Percentiles rank a stretch among this genome's conserved stretches.
Evolutionary conservation across 2,888 invertebrate species (phyloP).

Genomic region (Parnassius glacialis): DNA sequence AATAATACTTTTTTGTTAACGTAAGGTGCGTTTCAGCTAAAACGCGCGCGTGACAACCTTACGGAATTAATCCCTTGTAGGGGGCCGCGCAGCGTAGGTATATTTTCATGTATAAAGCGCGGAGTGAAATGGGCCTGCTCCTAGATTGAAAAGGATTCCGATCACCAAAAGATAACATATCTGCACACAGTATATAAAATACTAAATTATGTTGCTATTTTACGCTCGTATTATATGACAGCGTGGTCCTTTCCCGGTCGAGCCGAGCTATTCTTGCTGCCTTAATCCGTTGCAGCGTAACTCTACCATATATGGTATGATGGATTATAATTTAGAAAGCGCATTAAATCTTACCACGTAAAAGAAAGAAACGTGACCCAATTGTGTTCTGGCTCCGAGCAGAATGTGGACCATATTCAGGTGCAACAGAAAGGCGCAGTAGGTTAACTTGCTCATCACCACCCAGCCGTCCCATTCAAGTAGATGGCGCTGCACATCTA

Average conservation of each 20-base stretch:
- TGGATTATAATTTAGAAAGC: neutral
- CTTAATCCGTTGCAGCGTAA: neutral
- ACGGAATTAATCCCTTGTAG: too few species aligned
- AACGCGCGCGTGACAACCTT: too few species aligned
- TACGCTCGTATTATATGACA: neutral
- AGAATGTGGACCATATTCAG: conserved; percentile 24
- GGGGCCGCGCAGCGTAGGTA: too few species aligned
- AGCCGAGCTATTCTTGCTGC: too few species aligned
- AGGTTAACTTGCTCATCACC: conserved; percentile 29
- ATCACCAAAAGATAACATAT: neutral
- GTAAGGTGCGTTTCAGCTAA: too few species aligned
- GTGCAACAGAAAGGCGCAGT: conserved; percentile 33
- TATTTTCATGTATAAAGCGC: too few species aligned
- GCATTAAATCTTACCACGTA: conserved; percentile 16
- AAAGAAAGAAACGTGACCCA: conserved; percentile 26
- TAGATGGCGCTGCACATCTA: conserved; percentile 6
- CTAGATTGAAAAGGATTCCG: neutral
- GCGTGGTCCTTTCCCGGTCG: neutral
- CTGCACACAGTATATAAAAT: neutral
- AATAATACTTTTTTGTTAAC: too few species aligned
- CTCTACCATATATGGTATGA: neutral
- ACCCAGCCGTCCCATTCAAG: conserved; percentile 35
- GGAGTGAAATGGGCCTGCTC: too few species aligned
- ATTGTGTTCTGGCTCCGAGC: conserved; percentile 23
- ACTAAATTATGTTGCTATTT: neutral